Evolutionary conservation across 1,140 invertebrate genomes (phyloP), one percentile per base, ranked within the genome.

Genomic region (Cherax destructor): DNA sequence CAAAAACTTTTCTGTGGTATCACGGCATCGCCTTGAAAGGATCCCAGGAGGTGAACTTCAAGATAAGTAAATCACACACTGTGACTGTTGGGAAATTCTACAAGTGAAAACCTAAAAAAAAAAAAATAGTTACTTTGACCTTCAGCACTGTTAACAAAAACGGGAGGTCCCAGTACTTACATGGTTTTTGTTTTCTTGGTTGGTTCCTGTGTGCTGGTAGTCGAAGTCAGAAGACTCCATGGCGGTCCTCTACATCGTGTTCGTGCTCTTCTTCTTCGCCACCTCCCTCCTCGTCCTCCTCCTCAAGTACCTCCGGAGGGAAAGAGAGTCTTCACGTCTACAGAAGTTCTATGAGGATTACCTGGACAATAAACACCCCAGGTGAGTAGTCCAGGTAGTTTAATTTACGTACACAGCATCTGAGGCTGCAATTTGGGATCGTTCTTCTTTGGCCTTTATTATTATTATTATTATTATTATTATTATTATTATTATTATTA

Each of bases 171-270:
- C n/a, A 0, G 6, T 30, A n/a, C n/a, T n/a, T n/a, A n/a, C n/a
- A n/a, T n/a, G n/a, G n/a, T n/a, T n/a, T n/a, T n/a, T n/a, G n/a
- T n/a, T n/a, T n/a, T n/a, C n/a, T n/a, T n/a, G n/a, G n/a, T n/a
- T n/a, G n/a, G n/a, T n/a, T n/a, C n/a, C n/a, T n/a, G n/a, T n/a
- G n/a, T n/a, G n/a, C 65, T 69, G 5, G 13, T 49, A 88, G 86
- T n/a, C 13, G 4, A 69, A 79, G 2, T 49, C 83, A 1, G 89
- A 91, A 56, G 89, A 91, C 56, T 65, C 83, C 24, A 10, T 91
- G n/a, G 94, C 94, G 3, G 92, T 95, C 11, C 65, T 95, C 49
- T 95, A 95, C 93, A 94, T 95, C 47, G 93, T 95, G 1, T 93
- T 94, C 18, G 94, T 95, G 0, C 93, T 95, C 56, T 91, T 94